Percentiles rank a stretch among this genome's conserved stretches.
Evolutionary conservation across 2,888 invertebrate genomes (phyloP).

Genomic region (Ceramica pisi): DNA sequence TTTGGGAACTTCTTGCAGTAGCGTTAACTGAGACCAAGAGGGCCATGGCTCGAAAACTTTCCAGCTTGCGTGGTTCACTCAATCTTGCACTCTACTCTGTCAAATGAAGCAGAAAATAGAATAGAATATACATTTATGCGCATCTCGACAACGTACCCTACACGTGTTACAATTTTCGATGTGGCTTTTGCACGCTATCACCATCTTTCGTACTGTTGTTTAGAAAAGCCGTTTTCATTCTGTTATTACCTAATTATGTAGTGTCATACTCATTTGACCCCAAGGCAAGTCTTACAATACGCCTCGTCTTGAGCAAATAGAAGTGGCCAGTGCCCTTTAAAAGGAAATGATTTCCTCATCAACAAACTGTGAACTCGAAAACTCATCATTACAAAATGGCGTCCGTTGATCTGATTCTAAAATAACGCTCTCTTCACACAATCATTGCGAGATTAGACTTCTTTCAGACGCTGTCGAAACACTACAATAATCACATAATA

Average conservation of each 20-base stretch:
- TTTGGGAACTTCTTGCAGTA: background rate
- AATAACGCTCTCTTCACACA: conserved; percentile 43
- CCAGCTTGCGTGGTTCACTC: background rate
- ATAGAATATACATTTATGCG: background rate
- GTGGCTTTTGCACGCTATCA: too few relatives aligned
- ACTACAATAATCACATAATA: conserved; percentile 62
- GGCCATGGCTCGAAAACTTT: background rate
- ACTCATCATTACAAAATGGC: conserved; percentile 31
- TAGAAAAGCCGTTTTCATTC: too few relatives aligned
- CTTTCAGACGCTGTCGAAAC: conserved; percentile 52
- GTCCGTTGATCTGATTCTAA: conserved; percentile 24
- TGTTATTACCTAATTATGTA: too few relatives aligned
- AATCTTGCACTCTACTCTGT: background rate
- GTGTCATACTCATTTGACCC: too few relatives aligned
- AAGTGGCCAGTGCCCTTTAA: background rate
- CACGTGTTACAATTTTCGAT: too few relatives aligned
- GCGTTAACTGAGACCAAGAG: background rate
- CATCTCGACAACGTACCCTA: background rate
- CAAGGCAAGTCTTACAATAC: background rate
- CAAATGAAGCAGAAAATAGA: too few relatives aligned
- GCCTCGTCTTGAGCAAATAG: background rate
- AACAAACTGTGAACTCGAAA: conserved; percentile 25
- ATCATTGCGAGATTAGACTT: conserved; percentile 60
- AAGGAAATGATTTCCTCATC: conserved; percentile 1
- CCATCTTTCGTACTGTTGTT: too few relatives aligned